phyloP scores from a whole-genome alignment of 2,113 vertebrate species.

The Syrrhaptes paradoxus region DNA sequence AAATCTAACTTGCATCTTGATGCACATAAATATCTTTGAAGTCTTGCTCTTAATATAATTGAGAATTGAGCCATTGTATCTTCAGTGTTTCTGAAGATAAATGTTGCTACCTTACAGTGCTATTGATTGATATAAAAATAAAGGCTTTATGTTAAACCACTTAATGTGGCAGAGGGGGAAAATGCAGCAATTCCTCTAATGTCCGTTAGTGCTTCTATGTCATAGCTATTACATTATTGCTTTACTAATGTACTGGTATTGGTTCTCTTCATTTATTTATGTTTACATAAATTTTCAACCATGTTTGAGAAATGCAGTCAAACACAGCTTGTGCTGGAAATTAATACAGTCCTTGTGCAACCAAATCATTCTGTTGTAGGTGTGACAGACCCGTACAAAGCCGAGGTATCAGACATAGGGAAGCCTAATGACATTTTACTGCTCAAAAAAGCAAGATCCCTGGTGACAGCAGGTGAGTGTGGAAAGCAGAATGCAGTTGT shows the following conservation, averaged over 20 bases:
- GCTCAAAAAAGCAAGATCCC: not conserved
- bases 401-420: not conserved
- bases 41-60: not conserved
- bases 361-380: not conserved
- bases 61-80: conserved; percentile 29
- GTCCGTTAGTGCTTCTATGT: conserved; percentile 26
- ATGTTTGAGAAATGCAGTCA: not conserved
- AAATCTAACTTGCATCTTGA: conserved; percentile 18
- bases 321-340: not conserved
- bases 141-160: conserved; percentile 62
- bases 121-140: conserved; percentile 69
- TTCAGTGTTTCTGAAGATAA: conserved; percentile 44
- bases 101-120: conserved; percentile 33
- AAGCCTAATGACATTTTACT: not conserved
- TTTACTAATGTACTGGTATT: conserved; percentile 23
- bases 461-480: not conserved
- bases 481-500: not conserved
- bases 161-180: conserved; percentile 46
- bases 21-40: conserved; percentile 54
- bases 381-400: not conserved
- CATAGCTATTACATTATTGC: conserved; percentile 41
- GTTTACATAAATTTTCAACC: conserved; percentile 16
- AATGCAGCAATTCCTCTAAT: conserved; percentile 32
- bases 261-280: conserved; percentile 49
- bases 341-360: not conserved